phyloP scores from a whole-genome alignment of 2,113 vertebrate genomes.

The Apeltes quadracus region DNA sequence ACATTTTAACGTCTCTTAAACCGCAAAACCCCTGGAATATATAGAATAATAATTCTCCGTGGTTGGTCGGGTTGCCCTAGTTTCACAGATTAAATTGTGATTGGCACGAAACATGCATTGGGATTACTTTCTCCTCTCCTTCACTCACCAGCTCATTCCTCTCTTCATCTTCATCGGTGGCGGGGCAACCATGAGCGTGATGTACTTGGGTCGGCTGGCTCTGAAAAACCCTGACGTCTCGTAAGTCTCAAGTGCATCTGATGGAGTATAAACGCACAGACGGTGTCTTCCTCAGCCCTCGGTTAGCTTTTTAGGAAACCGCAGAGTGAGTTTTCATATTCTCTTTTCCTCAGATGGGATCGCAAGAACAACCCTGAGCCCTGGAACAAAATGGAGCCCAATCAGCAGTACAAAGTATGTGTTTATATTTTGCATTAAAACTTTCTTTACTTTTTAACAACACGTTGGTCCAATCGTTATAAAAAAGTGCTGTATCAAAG shows the following conservation, averaged over 20 bases:
- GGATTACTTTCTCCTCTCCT: neutral
- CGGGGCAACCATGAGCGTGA: conserved; percentile 82
- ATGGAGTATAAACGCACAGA: neutral
- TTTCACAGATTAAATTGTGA: neutral
- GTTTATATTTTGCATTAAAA: neutral
- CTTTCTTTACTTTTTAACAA: neutral
- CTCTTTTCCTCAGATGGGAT: conserved; percentile 86
- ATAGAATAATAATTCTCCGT: neutral
- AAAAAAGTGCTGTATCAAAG: neutral
- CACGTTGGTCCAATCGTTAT: neutral
- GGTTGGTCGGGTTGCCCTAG: neutral
- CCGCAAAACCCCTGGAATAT: neutral
- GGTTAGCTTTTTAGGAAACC: neutral
- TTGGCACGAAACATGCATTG: neutral
- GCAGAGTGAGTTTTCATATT: neutral
- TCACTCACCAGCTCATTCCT: conserved; percentile 86
- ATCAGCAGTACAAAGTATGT: conserved; percentile 92
- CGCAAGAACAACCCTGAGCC: conserved; percentile 95
- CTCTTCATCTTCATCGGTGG: conserved; percentile 91
- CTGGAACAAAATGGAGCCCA: conserved; percentile 88
- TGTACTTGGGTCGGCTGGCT: conserved; percentile 86
- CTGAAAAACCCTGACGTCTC: conserved; percentile 89
- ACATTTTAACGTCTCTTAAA: neutral
- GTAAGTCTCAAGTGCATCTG: conserved; percentile 73
- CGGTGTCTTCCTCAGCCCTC: neutral